A percentile compares a stretch with the other conserved stretches of the same genome.
These are phyloP conservation scores for Crenuchus spilurus DNA, from an alignment of 2,797 vertebrate genomes.

Conservation along the genomic window DNA sequence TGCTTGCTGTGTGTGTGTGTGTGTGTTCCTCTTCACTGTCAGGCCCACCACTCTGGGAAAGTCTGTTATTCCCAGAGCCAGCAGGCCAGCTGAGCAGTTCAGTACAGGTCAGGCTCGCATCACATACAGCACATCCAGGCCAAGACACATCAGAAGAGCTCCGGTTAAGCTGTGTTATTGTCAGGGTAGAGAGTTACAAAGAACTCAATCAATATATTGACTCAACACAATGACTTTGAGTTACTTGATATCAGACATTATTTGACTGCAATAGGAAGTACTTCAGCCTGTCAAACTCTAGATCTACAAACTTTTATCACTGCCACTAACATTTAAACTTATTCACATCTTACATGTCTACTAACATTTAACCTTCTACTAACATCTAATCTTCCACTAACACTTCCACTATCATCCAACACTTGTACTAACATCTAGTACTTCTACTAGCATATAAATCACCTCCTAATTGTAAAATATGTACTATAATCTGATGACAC, in stretches of 20 bases:
- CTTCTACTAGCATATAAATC: too few relatives aligned
- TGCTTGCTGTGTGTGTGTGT: background rate
- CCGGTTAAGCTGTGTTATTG: background rate
- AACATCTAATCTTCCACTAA: too few relatives aligned
- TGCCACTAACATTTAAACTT: too few relatives aligned
- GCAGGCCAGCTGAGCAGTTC: background rate
- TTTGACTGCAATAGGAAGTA: background rate
- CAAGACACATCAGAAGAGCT: constrained; percentile 4
- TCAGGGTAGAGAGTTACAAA: background rate
- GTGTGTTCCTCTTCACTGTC: background rate
- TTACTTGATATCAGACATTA: background rate
- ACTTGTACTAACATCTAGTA: too few relatives aligned
- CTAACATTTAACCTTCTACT: too few relatives aligned
- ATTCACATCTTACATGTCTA: too few relatives aligned
- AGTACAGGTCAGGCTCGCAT: background rate
- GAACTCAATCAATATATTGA: background rate
- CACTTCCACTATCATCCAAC: too few relatives aligned
- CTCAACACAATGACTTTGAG: background rate
- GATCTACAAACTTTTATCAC: too few relatives aligned
- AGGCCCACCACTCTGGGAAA: constrained; percentile 2
- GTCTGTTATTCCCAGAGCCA: background rate
- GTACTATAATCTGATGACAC: too few relatives aligned
- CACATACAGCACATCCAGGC: background rate
- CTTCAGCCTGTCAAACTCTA: too few relatives aligned
- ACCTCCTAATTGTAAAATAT: too few relatives aligned